A percentile compares a stretch with the other conserved stretches of the same genome.
Conservation (phyloP, 2,113 vertebrate genomes). For the Cisticola juncidis region DNA sequence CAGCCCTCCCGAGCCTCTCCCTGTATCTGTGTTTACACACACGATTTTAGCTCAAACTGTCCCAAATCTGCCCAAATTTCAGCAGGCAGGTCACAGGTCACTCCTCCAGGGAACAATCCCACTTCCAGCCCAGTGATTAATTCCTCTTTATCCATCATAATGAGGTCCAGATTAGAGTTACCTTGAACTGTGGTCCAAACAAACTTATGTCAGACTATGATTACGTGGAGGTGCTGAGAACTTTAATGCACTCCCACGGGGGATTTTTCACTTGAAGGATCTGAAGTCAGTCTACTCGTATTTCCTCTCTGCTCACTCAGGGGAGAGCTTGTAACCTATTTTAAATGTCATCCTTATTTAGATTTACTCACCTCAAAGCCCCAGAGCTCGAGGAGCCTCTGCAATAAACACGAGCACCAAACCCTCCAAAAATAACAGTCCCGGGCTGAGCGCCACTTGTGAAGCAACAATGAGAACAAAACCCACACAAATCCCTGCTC, state of each 20-base stretch:
- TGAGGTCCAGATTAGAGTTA: neutral
- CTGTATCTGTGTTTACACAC: neutral
- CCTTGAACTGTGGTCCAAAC: neutral
- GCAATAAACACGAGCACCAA: neutral
- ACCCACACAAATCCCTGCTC: neutral
- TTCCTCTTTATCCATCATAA: neutral
- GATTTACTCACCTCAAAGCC: slow-evolving; percentile 12
- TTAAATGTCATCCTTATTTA: slow-evolving; percentile 37
- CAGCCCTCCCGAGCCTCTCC: neutral
- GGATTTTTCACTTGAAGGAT: neutral
- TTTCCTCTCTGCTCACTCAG: neutral
- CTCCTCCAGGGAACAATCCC: neutral
- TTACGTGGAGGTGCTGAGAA: slow-evolving; percentile 35
- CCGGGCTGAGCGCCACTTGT: neutral
- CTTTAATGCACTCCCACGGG: neutral
- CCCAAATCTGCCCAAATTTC: neutral
- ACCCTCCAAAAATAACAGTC: slow-evolving; percentile 33
- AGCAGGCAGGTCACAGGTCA: neutral
- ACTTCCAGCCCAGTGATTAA: neutral
- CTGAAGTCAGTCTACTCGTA: neutral
- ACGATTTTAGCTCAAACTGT: fast-evolving
- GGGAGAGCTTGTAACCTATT: neutral
- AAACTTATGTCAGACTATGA: neutral
- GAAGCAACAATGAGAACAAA: neutral
- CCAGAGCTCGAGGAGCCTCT: neutral